phyloP scores from a whole-genome alignment of 2,888 invertebrate species.

The Cylindroiulus punctatus region DNA sequence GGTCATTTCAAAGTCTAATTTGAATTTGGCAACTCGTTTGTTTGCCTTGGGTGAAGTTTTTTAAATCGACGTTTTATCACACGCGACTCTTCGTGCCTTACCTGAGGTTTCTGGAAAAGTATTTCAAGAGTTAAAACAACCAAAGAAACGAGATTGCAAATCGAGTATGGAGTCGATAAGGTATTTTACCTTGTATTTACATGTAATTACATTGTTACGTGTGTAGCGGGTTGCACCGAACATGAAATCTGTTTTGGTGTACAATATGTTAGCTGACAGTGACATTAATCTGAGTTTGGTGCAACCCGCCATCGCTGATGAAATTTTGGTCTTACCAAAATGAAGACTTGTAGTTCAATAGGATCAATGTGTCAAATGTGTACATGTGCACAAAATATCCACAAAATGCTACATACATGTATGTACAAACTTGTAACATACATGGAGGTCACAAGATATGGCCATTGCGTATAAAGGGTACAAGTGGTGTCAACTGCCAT shows the following conservation, averaged over 20 bases:
- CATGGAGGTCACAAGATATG: too few species aligned
- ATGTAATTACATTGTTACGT: neutral
- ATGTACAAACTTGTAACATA: too few species aligned
- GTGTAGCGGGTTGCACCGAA: neutral
- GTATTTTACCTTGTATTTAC: neutral
- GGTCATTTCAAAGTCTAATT: conserved; percentile 35
- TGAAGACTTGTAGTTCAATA: neutral
- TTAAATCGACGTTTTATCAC: neutral
- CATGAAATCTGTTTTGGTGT: neutral
- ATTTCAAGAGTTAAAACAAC: neutral
- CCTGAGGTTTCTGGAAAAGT: neutral
- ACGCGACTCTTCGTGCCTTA: neutral
- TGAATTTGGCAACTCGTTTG: neutral
- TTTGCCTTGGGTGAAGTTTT: neutral
- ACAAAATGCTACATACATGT: too few species aligned
- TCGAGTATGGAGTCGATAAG: neutral
- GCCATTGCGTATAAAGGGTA: too few species aligned
- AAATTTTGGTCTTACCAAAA: conserved; percentile 16
- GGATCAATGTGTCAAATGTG: neutral
- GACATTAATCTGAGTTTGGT: neutral
- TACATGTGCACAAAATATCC: too few species aligned
- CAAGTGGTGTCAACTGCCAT: too few species aligned
- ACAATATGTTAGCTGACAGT: neutral
- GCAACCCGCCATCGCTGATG: neutral
- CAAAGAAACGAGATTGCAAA: neutral